phyloP scores from a whole-genome alignment of 2,797 vertebrate species.

The Propithecus perrieri region DNA sequence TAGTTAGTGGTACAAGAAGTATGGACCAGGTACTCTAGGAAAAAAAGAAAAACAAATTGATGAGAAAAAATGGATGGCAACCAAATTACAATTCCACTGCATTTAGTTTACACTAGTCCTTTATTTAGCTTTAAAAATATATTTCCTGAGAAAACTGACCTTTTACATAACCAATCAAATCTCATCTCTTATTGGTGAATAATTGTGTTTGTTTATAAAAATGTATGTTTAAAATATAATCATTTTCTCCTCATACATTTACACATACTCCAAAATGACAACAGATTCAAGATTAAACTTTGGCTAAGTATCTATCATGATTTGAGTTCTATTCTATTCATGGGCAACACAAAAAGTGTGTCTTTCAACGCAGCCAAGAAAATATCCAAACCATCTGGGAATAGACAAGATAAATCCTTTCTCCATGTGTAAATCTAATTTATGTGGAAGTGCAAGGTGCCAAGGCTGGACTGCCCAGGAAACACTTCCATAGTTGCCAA shows the following conservation, averaged over 20 bases:
- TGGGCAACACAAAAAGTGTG: background rate
- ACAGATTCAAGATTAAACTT: background rate
- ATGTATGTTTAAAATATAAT: background rate
- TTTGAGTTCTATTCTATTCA: slow-evolving; percentile 10
- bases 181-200: background rate
- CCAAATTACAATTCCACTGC: background rate
- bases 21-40: background rate
- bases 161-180: slow-evolving; percentile 10
- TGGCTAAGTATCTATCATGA: background rate
- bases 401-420: background rate
- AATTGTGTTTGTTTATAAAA: slow-evolving; percentile 14
- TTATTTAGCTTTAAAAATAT: background rate
- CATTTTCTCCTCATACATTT: background rate
- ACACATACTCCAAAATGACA: background rate
- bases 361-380: background rate
- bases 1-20: background rate
- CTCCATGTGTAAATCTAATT: background rate
- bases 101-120: background rate
- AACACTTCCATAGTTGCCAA: background rate
- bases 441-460: background rate
- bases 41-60: background rate
- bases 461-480: background rate
- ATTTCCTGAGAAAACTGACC: background rate
- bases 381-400: background rate
- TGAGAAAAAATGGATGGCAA: background rate